These are phyloP conservation scores for Tenthredo amoena DNA, from an alignment of 2,888 invertebrate species.

Conservation along the genomic window DNA sequence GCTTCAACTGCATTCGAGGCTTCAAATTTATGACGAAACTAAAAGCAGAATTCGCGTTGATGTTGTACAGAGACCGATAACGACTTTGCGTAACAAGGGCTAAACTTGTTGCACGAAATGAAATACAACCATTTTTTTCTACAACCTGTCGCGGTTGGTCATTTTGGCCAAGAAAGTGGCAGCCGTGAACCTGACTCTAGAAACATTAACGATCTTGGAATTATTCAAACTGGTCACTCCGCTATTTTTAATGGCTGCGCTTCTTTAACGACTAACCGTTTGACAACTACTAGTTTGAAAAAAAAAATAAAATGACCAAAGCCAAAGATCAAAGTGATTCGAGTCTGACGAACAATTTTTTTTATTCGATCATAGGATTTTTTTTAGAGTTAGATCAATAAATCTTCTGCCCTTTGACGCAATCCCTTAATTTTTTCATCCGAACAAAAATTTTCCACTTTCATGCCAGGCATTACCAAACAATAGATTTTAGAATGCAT, in stretches of 20 bases:
- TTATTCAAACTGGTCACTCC: constrained; percentile 13
- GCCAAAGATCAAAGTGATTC: not conserved
- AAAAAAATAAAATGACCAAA: not conserved
- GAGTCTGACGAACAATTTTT: not conserved
- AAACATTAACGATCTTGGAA: constrained; percentile 27
- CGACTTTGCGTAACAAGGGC: not conserved
- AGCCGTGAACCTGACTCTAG: constrained; percentile 21
- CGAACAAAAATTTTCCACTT: not conserved
- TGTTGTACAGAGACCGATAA: not conserved
- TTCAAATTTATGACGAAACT: not conserved
- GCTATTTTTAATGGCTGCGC: not conserved
- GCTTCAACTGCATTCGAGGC: not conserved
- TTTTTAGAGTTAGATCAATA: not conserved
- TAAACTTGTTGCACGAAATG: not conserved
- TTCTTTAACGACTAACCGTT: not conserved
- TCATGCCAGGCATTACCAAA: not conserved
- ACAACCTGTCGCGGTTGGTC: not conserved
- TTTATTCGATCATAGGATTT: not conserved
- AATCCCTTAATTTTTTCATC: not conserved
- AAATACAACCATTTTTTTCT: not conserved
- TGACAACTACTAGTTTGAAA: not conserved
- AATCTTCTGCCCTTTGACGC: not conserved
- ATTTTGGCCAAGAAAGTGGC: constrained; percentile 1
- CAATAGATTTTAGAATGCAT: not conserved
- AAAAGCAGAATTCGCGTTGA: not conserved